Evolutionary conservation across 2,888 invertebrate species (phyloP).

Genomic region (Crocallis elinguaria): DNA sequence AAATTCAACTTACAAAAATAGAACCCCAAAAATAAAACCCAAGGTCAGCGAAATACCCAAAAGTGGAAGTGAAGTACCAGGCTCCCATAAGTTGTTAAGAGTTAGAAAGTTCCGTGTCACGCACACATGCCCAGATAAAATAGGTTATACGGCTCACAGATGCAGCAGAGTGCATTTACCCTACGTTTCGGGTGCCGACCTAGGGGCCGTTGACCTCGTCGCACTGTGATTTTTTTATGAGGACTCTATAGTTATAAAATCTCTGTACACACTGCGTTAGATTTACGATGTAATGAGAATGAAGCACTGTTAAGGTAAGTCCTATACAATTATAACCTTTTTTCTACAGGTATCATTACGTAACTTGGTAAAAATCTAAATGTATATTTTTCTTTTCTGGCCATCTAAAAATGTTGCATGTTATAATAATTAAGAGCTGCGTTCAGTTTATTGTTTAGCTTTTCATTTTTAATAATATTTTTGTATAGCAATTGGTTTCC

Average conservation of each 20-base stretch:
- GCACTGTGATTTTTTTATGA: slow-evolving; percentile 70
- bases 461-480: no score
- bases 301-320: no score
- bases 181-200: slow-evolving; percentile 65
- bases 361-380: no score
- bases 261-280: slow-evolving; percentile 34
- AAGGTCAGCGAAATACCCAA: slow-evolving; percentile 37
- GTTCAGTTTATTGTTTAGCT: no score
- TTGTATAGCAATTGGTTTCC: no score
- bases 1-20: slow-evolving; percentile 17
- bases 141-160: slow-evolving; percentile 34
- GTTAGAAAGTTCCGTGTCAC: slow-evolving; percentile 47
- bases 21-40: slow-evolving; percentile 21
- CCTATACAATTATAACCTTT: no score
- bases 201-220: slow-evolving; percentile 52
- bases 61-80: slow-evolving; percentile 40
- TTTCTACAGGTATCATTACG: no score
- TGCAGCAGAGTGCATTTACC: slow-evolving; percentile 65
- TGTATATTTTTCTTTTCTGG: no score
- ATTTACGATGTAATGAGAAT: not conserved
- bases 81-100: slow-evolving; percentile 32
- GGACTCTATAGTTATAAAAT: slow-evolving; percentile 41
- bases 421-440: no score
- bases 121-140: slow-evolving; percentile 34
- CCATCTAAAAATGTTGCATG: no score